A percentile compares a stretch with the other conserved stretches of the same genome.
Evolutionary conservation across 1,140 invertebrate genomes (phyloP).

Genomic region (Drosophila baimaii): DNA sequence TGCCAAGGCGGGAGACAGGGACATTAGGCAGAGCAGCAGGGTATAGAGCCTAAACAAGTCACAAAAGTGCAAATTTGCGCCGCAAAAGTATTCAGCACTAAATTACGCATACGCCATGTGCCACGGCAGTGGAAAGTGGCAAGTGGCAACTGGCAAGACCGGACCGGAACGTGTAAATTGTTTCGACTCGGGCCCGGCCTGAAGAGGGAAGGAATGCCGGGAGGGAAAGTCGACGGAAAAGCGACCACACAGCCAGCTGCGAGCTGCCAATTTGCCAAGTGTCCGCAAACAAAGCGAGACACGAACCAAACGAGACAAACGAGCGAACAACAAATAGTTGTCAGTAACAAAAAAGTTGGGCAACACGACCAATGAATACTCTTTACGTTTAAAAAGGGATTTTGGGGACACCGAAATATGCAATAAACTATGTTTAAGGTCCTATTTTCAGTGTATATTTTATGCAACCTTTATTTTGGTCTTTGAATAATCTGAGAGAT

Average conservation of each 20-base stretch:
- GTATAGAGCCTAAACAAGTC: constrained; percentile 68
- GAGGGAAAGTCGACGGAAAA: constrained; percentile 4
- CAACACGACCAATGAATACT: neutral
- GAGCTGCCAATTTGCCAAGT: constrained; percentile 77
- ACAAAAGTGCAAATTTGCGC: constrained; percentile 78
- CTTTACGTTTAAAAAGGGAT: neutral
- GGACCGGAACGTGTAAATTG: constrained; percentile 69
- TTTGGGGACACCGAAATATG: neutral
- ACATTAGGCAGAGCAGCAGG: constrained; percentile 10
- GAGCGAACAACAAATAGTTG: constrained; percentile 46
- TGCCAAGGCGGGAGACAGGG: constrained; percentile 29
- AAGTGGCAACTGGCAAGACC: constrained; percentile 17
- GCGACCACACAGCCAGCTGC: constrained; percentile 27
- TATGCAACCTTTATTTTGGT: too few species aligned
- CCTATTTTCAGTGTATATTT: too few species aligned
- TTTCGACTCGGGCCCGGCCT: constrained; percentile 17
- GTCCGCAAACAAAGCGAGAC: constrained; percentile 70
- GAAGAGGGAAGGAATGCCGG: neutral
- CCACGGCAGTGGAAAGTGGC: constrained; percentile 9
- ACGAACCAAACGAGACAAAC: constrained; percentile 47
- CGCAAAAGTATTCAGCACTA: constrained; percentile 77
- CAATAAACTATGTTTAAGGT: too few species aligned
- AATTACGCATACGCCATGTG: constrained; percentile 80
- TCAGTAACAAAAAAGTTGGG: neutral
- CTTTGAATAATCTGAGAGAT: too few species aligned